phyloP scores from a whole-genome alignment of 2,888 invertebrate species.

The Acleris holmiana region DNA sequence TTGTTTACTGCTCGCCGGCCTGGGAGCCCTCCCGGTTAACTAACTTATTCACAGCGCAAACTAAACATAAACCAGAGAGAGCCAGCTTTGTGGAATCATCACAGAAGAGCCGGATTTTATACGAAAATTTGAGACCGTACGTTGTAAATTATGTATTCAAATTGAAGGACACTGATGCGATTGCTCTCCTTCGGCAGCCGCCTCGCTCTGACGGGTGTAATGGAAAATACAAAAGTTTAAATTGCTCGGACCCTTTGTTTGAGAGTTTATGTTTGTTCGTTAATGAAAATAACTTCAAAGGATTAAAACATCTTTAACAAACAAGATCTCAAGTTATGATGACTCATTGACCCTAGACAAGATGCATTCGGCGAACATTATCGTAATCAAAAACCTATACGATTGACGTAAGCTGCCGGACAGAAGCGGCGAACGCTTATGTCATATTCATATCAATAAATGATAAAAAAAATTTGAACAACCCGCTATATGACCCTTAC shows the following conservation, averaged over 20 bases:
- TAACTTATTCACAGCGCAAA: conserved; percentile 70
- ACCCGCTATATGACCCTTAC: too few relatives aligned
- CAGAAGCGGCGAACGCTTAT: too few relatives aligned
- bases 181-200: conserved; percentile 20
- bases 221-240: conserved; percentile 41
- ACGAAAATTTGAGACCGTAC: conserved; percentile 43
- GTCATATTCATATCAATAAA: too few relatives aligned
- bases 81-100: conserved; percentile 50
- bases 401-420: too few relatives aligned
- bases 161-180: conserved; percentile 49
- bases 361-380: too few relatives aligned
- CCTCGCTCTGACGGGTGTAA: conserved; percentile 39
- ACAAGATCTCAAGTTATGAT: conserved; percentile 14
- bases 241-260: conserved; percentile 31
- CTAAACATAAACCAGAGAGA: conserved; percentile 63
- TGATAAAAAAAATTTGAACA: too few relatives aligned
- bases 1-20: conserved; percentile 65
- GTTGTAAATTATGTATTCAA: conserved; percentile 59
- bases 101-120: conserved; percentile 56
- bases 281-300: conserved; percentile 30
- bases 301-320: conserved; percentile 27
- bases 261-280: conserved; percentile 32
- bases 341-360: not conserved
- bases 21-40: conserved; percentile 51
- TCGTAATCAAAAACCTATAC: too few relatives aligned